Percentiles rank a stretch among this genome's conserved stretches.
Conservation (phyloP, 2,888 invertebrate species). For the Spicauda simplicius region DNA sequence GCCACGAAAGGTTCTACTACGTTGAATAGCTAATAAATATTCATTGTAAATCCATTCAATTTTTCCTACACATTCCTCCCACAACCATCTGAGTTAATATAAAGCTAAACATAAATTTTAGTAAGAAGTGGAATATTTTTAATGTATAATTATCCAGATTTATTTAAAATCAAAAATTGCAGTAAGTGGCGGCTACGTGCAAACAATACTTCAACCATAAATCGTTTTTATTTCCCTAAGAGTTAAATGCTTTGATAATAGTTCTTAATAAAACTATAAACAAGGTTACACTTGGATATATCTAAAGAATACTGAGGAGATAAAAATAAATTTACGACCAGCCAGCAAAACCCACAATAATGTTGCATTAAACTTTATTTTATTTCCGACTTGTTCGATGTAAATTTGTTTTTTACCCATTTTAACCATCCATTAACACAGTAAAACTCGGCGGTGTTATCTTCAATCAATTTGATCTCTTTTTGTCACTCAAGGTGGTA, state of each 20-base stretch:
- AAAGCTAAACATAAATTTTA: no score
- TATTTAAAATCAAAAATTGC: no score
- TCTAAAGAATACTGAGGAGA: background rate
- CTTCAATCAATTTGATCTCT: slow-evolving; percentile 29
- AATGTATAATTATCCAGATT: no score
- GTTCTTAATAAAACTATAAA: background rate
- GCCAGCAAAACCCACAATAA: slow-evolving; percentile 1
- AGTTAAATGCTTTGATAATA: background rate
- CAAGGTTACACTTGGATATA: background rate
- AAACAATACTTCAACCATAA: no score
- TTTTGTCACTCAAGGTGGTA: slow-evolving; percentile 33
- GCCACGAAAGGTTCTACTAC: no score
- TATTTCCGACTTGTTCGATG: slow-evolving; percentile 17
- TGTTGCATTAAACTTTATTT: slow-evolving; percentile 17
- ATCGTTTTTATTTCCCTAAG: no score
- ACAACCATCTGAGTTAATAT: no score
- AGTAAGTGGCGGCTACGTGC: no score
- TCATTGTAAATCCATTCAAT: no score
- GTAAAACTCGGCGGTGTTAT: background rate
- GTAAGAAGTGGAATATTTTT: no score
- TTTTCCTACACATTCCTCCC: no score
- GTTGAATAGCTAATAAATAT: no score
- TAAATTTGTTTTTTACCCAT: slow-evolving; percentile 13
- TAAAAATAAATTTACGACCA: slow-evolving; percentile 13
- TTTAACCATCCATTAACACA: slow-evolving; percentile 6